Conservation (phyloP, 2,113 vertebrate species). For the Meleagris gallopavo region DNA sequence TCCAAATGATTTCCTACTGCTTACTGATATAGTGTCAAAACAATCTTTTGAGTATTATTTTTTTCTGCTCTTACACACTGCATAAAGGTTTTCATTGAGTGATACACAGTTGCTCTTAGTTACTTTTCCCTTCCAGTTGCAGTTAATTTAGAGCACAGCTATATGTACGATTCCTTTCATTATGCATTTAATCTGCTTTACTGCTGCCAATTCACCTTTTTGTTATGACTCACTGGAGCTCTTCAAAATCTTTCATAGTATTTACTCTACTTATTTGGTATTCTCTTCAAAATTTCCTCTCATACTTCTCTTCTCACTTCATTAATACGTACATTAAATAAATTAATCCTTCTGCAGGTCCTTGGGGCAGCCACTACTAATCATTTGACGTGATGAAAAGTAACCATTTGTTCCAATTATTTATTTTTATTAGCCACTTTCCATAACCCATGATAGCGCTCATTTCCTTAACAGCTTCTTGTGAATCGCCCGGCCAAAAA, state of each 20-base stretch:
- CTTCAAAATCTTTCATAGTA: constrained; percentile 36
- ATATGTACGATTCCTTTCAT: constrained; percentile 45
- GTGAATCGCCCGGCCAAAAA: constrained; percentile 42
- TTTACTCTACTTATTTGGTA: constrained; percentile 42
- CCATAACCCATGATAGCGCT: constrained; percentile 27
- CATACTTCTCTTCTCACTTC: constrained; percentile 58
- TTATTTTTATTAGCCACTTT: constrained; percentile 68
- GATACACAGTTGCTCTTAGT: background rate
- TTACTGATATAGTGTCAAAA: background rate
- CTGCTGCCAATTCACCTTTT: constrained; percentile 44
- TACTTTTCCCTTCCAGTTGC: constrained; percentile 19
- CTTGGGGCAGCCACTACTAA: constrained; percentile 27
- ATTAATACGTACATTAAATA: constrained; percentile 56
- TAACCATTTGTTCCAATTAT: constrained; percentile 64
- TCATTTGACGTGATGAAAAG: constrained; percentile 52
- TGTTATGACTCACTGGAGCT: constrained; percentile 48
- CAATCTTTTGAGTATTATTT: constrained; percentile 17
- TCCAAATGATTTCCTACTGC: constrained; percentile 17
- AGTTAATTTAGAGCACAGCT: constrained; percentile 55
- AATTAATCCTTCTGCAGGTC: constrained; percentile 46
- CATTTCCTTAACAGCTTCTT: constrained; percentile 69
- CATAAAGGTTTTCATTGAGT: constrained; percentile 51
- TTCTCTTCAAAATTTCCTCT: constrained; percentile 49
- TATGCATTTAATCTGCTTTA: constrained; percentile 52
- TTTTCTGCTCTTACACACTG: constrained; percentile 14